A percentile compares a stretch with the other conserved stretches of the same genome.
Evolutionary conservation across 1,140 invertebrate genomes (phyloP).

Genomic region (Aplysia californica): DNA sequence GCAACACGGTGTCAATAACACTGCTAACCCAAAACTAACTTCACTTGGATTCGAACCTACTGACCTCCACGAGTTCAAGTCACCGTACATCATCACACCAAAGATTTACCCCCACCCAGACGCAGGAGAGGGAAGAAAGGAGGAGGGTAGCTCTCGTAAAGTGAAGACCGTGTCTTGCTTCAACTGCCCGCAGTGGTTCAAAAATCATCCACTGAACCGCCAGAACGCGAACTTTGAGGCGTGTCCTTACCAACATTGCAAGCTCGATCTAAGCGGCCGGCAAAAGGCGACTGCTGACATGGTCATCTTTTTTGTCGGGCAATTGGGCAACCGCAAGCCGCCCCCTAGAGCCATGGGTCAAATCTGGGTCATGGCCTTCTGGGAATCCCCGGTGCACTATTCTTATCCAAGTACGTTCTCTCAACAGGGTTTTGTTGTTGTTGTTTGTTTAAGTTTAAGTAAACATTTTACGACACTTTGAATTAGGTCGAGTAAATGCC

Average conservation of each 20-base stretch:
- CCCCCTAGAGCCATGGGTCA: background rate
- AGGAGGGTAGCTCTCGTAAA: background rate
- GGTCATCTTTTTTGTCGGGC: background rate
- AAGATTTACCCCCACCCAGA: background rate
- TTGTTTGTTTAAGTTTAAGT: too few species aligned
- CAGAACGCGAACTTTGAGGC: background rate
- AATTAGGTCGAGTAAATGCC: too few species aligned
- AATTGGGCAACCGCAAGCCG: background rate
- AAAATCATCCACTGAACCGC: background rate
- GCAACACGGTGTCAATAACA: too few species aligned
- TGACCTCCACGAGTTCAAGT: background rate
- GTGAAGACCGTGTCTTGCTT: background rate
- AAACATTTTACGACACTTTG: too few species aligned
- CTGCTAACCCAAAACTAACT: too few species aligned
- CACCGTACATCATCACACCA: background rate
- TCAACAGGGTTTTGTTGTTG: too few species aligned
- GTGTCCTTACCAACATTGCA: background rate
- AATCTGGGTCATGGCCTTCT: background rate
- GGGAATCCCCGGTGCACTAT: background rate
- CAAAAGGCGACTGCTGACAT: background rate
- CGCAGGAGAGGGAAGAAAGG: background rate
- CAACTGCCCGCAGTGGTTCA: background rate
- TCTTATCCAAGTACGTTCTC: background rate
- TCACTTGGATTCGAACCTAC: background rate
- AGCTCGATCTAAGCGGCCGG: background rate